Evolutionary conservation across 2,888 invertebrate species (phyloP), one percentile per base, ranked within the genome.

Genomic region (Ormyrus rosae): DNA sequence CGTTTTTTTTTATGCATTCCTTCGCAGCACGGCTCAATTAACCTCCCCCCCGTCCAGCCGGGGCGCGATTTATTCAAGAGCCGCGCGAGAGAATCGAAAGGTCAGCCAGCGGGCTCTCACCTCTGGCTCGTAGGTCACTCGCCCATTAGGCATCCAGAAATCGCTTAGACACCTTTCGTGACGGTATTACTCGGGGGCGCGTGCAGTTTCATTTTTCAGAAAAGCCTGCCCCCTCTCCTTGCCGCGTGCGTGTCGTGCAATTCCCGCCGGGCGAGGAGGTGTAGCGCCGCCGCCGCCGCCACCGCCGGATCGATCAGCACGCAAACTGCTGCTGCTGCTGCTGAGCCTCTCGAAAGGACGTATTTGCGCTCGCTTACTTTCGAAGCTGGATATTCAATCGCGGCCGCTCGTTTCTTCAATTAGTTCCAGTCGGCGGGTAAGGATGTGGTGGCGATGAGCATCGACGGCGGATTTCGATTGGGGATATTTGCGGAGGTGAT

Each of bases 201-300:
- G 81, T 82, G 84, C 83, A 81, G 83, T 86, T 85, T 84, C 85
- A 84, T 86, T 86, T 85, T 86, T 83, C 84, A 85, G 86, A 85
- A 86, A 85, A 86, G 84, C 84, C 81, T 83, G 85, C 84, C 82
- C 84, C 83, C 81, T 83, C 84, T 84, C 84, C 82, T 84, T 83
- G 81, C 83, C 71, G 83, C 74, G 64, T 64, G 68, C 79, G 55
- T 53, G 73, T 71, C 69, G 63, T 67, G 72, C 71, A 68, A 81
- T 74, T 80, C 75, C 71, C 71, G 46, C 71, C 61, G 11, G 78
- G 56, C 61, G 69, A 78, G 70, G 58, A 19, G 11, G 34, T 19
- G 34, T 34, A 34, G 34, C 34, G 34, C 34, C 34, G 34, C 34
- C 34, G 34, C 34, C 34, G 34, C 34, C 34, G 34, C 34, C 34